phyloP scores from a whole-genome alignment of 2,797 vertebrate genomes.

The Channallabes apus region DNA sequence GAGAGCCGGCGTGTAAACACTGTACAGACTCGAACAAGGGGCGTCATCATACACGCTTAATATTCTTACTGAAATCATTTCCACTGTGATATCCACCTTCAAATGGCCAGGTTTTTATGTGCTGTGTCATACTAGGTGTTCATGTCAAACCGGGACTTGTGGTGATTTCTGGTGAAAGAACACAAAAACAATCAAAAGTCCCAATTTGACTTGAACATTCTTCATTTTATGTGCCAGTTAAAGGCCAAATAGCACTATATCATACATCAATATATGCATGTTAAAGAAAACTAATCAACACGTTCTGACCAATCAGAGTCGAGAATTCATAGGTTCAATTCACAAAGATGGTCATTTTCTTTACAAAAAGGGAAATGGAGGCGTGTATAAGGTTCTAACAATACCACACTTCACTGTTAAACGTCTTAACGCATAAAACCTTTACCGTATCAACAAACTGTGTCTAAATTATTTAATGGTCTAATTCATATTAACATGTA shows the following conservation, averaged over 20 bases:
- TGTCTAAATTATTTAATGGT: too few relatives aligned
- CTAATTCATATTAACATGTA: neutral
- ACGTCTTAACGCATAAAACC: neutral
- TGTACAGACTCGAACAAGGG: neutral
- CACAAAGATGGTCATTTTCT: neutral
- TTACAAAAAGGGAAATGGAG: neutral
- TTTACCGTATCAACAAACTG: neutral
- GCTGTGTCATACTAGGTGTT: neutral
- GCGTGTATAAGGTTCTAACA: neutral
- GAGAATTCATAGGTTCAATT: neutral
- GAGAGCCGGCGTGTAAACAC: neutral
- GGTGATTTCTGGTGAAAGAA: too few relatives aligned
- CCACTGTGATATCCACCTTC: neutral
- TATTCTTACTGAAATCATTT: neutral
- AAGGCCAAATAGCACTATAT: neutral
- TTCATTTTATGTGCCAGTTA: neutral
- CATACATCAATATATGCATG: neutral
- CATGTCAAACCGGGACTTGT: too few relatives aligned
- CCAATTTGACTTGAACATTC: too few relatives aligned
- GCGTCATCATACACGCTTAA: neutral
- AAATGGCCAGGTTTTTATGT: neutral
- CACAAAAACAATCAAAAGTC: too few relatives aligned
- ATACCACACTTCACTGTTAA: neutral
- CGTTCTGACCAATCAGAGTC: neutral
- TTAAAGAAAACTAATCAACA: neutral